phyloP scores from a whole-genome alignment of 2,797 vertebrate genomes.

The Carduelis carduelis region DNA sequence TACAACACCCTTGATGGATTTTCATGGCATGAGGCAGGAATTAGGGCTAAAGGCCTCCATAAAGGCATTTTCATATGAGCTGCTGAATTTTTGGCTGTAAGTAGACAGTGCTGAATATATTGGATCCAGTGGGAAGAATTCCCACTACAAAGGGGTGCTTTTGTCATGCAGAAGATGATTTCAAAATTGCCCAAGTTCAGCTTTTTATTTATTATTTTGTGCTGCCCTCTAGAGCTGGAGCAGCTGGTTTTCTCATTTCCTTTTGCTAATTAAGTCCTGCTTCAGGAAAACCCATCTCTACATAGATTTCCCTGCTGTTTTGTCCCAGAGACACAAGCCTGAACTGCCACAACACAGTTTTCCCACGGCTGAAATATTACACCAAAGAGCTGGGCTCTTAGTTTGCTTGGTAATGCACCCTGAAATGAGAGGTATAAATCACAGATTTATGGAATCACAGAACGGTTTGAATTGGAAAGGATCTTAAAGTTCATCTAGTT shows the following conservation, averaged over 20 bases:
- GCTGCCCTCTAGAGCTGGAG: slow-evolving; percentile 63
- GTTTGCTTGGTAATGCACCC: not conserved
- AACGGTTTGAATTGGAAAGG: not conserved
- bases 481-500: not conserved
- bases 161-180: not conserved
- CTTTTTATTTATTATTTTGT: slow-evolving; percentile 51
- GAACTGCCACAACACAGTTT: not conserved
- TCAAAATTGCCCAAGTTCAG: not conserved
- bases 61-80: not conserved
- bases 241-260: not conserved
- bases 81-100: not conserved
- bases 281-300: not conserved
- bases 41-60: not conserved
- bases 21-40: not conserved
- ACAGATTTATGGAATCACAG: not conserved
- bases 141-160: not conserved
- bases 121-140: not conserved
- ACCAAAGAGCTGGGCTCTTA: not conserved
- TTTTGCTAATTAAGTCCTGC: not conserved
- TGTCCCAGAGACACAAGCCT: not conserved
- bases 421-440: not conserved
- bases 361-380: not conserved
- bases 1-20: not conserved
- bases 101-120: not conserved
- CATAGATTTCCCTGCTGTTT: not conserved